These are phyloP conservation scores for Amphiprion percula DNA, from an alignment of 2,113 vertebrate genomes.

Conservation along the genomic window DNA sequence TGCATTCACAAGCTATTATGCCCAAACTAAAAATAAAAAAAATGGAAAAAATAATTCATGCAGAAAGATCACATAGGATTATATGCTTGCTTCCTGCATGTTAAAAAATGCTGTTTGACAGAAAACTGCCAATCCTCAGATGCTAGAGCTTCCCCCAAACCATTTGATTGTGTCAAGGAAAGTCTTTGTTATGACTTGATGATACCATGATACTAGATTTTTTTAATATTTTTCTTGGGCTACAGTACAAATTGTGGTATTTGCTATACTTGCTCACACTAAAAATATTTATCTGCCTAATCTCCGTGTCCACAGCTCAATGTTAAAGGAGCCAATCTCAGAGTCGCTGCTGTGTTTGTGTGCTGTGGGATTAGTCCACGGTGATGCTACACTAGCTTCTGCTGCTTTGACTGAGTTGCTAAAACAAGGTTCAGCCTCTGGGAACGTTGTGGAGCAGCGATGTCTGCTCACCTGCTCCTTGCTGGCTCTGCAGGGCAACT, in stretches of 20 bases:
- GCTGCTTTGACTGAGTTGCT: slow-evolving; percentile 93
- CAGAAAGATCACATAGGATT: too few relatives aligned
- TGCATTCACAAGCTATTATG: too few relatives aligned
- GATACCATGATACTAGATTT: too few relatives aligned
- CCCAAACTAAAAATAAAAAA: too few relatives aligned
- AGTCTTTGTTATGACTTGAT: too few relatives aligned
- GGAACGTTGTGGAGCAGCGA: slow-evolving; percentile 81
- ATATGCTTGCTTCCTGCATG: too few relatives aligned
- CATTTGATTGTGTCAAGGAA: not conserved
- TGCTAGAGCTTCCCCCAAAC: not conserved
- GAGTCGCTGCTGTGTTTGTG: slow-evolving; percentile 94
- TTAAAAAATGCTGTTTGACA: not conserved
- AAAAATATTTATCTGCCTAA: slow-evolving; percentile 7
- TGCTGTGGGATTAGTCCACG: slow-evolving; percentile 89
- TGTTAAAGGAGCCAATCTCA: slow-evolving; percentile 90
- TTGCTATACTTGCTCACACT: too few relatives aligned
- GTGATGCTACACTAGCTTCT: slow-evolving; percentile 89
- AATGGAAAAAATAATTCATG: too few relatives aligned
- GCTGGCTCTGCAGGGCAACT: slow-evolving; percentile 89
- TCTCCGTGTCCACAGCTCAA: slow-evolving; percentile 83
- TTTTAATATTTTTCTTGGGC: too few relatives aligned
- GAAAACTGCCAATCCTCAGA: not conserved
- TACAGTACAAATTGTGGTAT: too few relatives aligned
- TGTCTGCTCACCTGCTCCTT: slow-evolving; percentile 91
- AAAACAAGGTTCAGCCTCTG: slow-evolving; percentile 82